Evolutionary conservation across 1,140 invertebrate species (phyloP).

Genomic region (Macrosteles quadrilineatus): DNA sequence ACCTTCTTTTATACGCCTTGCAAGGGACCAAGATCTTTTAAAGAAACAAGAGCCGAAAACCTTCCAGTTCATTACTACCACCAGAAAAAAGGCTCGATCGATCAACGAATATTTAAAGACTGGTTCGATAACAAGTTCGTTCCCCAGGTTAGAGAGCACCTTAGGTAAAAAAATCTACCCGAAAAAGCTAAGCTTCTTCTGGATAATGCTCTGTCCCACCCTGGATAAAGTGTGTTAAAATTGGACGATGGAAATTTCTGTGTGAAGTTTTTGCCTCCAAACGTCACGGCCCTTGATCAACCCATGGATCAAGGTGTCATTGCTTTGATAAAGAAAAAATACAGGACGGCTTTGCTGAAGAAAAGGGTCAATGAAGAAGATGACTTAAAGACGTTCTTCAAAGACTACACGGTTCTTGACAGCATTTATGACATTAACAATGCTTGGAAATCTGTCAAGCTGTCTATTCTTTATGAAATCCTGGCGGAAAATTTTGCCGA

Average conservation of each 20-base stretch:
- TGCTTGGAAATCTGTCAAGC: no score
- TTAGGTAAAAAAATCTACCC: neutral
- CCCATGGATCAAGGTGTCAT: neutral
- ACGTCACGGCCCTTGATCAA: neutral
- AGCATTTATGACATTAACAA: no score
- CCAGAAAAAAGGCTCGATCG: neutral
- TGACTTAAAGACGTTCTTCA: neutral
- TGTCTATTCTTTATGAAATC: no score
- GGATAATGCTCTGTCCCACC: constrained; percentile 11
- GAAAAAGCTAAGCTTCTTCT: neutral
- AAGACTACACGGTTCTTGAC: no score
- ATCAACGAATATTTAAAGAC: neutral
- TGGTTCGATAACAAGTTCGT: neutral
- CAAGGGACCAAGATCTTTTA: neutral
- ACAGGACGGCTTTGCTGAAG: neutral
- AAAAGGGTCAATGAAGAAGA: neutral
- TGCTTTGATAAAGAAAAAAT: neutral
- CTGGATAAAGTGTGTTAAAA: neutral
- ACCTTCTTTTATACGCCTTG: no score
- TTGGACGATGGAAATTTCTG: neutral
- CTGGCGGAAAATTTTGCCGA: neutral
- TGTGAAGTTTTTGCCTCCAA: neutral
- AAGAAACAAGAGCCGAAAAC: neutral
- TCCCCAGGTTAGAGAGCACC: neutral
- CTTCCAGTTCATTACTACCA: neutral